Percentiles rank a stretch among this genome's conserved stretches.
These are phyloP conservation scores for Anas capensis DNA, from an alignment of 2,797 vertebrate genomes.

Conservation along the genomic window DNA sequence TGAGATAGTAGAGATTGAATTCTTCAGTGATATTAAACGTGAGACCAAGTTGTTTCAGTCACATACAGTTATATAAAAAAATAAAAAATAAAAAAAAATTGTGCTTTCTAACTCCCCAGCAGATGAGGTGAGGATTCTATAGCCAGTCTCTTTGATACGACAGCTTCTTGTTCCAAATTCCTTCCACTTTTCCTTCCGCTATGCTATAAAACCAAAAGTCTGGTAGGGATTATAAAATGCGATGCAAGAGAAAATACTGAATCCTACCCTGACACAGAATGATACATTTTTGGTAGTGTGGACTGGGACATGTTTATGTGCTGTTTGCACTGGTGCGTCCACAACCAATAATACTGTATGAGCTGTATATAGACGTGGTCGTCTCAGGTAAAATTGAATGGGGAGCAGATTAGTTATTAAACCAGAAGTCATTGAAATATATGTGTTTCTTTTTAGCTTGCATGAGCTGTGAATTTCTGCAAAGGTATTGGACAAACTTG, in stretches of 20 bases:
- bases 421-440: neutral
- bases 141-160: neutral
- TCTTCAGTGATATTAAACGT: neutral
- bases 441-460: neutral
- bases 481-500: neutral
- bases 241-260: neutral
- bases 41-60: neutral
- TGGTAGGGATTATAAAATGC: neutral
- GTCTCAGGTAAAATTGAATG: neutral
- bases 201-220: neutral
- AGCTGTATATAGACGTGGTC: neutral
- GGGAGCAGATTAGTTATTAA: neutral
- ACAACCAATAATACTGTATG: fast-evolving
- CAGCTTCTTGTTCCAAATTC: neutral
- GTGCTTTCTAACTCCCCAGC: neutral
- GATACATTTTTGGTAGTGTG: neutral
- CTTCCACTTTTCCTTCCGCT: neutral
- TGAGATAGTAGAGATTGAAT: neutral
- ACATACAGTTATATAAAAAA: neutral
- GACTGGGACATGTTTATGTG: neutral
- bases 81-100: neutral
- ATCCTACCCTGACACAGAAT: neutral
- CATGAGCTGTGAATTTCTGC: neutral
- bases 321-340: neutral
- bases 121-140: neutral